A percentile compares a stretch with the other conserved stretches of the same genome.
phyloP scores from a whole-genome alignment of 2,888 invertebrate genomes.

The Chalcis sispes region DNA sequence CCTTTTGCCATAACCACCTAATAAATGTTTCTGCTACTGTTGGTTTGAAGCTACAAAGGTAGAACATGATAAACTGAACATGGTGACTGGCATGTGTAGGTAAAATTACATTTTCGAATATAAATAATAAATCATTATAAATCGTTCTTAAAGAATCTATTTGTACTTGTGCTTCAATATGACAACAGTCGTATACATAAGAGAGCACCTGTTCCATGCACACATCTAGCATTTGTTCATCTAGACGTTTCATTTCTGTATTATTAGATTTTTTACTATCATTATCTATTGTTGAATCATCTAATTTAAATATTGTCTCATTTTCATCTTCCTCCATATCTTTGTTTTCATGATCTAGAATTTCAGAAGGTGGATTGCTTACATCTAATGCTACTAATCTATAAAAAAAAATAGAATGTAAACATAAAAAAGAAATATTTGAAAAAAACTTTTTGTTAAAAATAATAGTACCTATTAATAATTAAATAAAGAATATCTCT shows the following conservation, averaged over 20 bases:
- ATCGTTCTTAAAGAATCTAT: conserved; percentile 75
- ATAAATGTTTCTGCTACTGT: conserved; percentile 82
- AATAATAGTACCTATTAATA: conserved; percentile 82
- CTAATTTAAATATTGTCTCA: conserved; percentile 69
- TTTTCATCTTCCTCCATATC: conserved; percentile 78
- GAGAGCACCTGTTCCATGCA: conserved; percentile 85
- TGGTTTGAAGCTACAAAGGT: conserved; percentile 83
- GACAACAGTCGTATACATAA: conserved; percentile 82
- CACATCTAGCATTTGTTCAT: conserved; percentile 85
- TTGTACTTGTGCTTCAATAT: conserved; percentile 74
- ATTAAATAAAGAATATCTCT: conserved; percentile 85
- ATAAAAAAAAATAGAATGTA: conserved; percentile 59
- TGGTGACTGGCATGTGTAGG: conserved; percentile 90
- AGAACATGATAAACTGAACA: conserved; percentile 87
- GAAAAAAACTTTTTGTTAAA: conserved; percentile 35
- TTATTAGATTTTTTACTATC: conserved; percentile 61
- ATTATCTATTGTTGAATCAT: conserved; percentile 74
- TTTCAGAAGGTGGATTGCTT: conserved; percentile 80
- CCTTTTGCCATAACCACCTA: conserved; percentile 85
- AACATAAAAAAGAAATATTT: conserved; percentile 13
- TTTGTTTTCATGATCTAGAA: conserved; percentile 77
- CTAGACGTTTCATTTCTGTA: conserved; percentile 76
- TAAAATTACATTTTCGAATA: conserved; percentile 89
- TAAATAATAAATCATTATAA: conserved; percentile 80
- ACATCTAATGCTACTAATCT: conserved; percentile 88